Evolutionary conservation across 1,140 invertebrate species (phyloP).

Genomic region (Drosophila aff.): DNA sequence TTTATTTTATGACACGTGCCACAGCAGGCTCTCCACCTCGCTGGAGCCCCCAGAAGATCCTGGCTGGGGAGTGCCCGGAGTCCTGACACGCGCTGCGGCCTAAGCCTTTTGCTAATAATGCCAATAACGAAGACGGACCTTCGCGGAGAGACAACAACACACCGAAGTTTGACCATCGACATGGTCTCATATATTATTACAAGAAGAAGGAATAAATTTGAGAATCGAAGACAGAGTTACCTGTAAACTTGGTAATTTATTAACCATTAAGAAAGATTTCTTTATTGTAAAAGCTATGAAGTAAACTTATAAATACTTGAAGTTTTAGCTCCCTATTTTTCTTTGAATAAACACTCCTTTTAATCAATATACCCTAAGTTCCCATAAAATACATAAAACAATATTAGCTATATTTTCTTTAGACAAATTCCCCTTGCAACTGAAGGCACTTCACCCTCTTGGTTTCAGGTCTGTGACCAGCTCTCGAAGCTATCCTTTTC

Average conservation of each 20-base stretch:
- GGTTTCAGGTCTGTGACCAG: not conserved
- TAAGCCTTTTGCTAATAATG: constrained; percentile 80
- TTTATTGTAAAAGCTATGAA: not conserved
- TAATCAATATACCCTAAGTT: constrained; percentile 14
- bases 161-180: constrained; percentile 12
- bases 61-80: constrained; percentile 31
- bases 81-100: constrained; percentile 71
- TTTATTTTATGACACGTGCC: constrained; percentile 82
- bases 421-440: constrained; percentile 57
- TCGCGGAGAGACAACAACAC: constrained; percentile 17
- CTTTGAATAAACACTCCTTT: not conserved
- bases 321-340: not conserved
- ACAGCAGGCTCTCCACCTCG: constrained; percentile 10
- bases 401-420: constrained; percentile 69
- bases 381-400: not conserved
- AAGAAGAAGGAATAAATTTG: not conserved
- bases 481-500: not conserved
- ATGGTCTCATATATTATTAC: constrained; percentile 1
- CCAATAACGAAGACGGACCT: constrained; percentile 64
- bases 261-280: not conserved
- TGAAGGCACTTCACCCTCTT: constrained; percentile 15
- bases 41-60: constrained; percentile 13
- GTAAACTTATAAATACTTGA: not conserved
- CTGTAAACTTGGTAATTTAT: not conserved
- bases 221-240: not conserved